These are phyloP conservation scores for Podarcis muralis DNA, from an alignment of 2,113 vertebrate genomes.

Conservation along the genomic window DNA sequence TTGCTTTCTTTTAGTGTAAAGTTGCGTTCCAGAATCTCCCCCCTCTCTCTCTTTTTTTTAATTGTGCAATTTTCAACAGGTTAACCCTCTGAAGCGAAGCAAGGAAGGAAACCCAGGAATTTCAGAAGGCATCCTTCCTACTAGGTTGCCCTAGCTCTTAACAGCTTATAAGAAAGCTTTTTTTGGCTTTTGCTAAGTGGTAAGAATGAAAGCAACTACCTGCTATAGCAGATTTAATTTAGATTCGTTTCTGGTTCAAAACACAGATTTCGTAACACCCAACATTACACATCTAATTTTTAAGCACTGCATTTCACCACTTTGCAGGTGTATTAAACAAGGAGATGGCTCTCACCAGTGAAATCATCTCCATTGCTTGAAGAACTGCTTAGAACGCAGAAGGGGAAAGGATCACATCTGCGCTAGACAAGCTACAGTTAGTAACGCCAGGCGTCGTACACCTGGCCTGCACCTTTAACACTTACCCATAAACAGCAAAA, in stretches of 20 bases:
- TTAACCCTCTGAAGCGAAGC: conserved; percentile 43
- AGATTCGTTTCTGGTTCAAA: conserved; percentile 41
- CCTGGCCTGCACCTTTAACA: conserved; percentile 70
- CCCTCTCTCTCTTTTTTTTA: conserved; percentile 20
- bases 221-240: background rate
- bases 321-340: conserved; percentile 41
- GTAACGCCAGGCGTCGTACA: conserved; percentile 57
- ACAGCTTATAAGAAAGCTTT: conserved; percentile 31
- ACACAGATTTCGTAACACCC: conserved; percentile 34
- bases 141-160: conserved; percentile 33
- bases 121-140: conserved; percentile 31
- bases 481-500: conserved; percentile 72
- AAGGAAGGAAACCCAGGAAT: conserved; percentile 10
- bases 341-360: conserved; percentile 53
- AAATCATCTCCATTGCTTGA: conserved; percentile 40
- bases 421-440: conserved; percentile 58
- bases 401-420: conserved; percentile 60
- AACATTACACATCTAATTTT: conserved; percentile 39
- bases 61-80: conserved; percentile 64
- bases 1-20: conserved; percentile 19
- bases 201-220: conserved; percentile 22
- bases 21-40: conserved; percentile 46
- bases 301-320: conserved; percentile 53
- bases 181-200: conserved; percentile 43
- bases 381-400: conserved; percentile 50